Base-by-base conservation (phyloP, 2,797 vertebrate genomes). In the Enteromius radiatus region DNA sequence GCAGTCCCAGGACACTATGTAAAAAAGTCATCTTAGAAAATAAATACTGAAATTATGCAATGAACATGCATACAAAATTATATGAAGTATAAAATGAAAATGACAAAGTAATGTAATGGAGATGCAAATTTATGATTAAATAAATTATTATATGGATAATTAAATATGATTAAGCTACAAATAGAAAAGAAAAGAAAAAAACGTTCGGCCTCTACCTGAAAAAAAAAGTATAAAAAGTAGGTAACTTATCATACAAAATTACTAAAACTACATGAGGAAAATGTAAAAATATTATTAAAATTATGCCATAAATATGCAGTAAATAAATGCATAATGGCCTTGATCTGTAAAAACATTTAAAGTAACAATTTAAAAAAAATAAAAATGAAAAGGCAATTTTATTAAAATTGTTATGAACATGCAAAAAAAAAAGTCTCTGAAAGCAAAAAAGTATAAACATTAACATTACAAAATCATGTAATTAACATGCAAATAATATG, bases 311-410 rank as follows among this genome's bases (percentile, higher is more conserved):
- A 14, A 76, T 0, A 19, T 36, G 38, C 4, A 33, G 14, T 14
- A 21, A 61, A 17, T 28, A 41, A 49, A 47, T 33, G 17, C 41
- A 12, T 41, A 0, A 1, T 28, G 12, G 31, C 7, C 47, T 69
- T 9, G 7, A 59, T 41, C 54, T 7, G 23, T 64, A 10, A 2
- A 26, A 0, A 7, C n/a, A 28, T 26, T n/a, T 28, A 10, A 69
- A 78, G n/a, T n/a, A n/a, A n/a, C n/a, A 31, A 31, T 31, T 31
- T 31, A 31, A 45, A 45, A 78, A 47, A 15, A 47, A 78, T 76
- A 8, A 45, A 41, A 19, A 49, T 11, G 19, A 8, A 12, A 47
- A 47, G 14, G 17, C 14, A 17, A 47, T 15, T 5, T 71, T 19
- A 52, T 31, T 33, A 41, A 71, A 15, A 81, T 36, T 69, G 15